Evolutionary conservation across 2,113 vertebrate genomes (phyloP), one percentile per base, ranked within the genome.

Genomic region (Damaliscus lunatus): DNA sequence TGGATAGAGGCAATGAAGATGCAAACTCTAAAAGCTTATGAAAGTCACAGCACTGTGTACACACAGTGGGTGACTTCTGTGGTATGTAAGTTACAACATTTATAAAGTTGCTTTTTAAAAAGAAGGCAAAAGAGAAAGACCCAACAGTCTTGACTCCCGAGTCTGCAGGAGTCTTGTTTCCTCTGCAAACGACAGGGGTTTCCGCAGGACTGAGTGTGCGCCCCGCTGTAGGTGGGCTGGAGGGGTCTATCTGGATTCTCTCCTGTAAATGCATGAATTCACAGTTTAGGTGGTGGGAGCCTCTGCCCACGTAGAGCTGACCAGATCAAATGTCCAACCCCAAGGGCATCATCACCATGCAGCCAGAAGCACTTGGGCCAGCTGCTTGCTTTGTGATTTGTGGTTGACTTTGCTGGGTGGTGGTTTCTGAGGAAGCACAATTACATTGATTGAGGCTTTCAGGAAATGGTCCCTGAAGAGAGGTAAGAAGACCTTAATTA

Each of bases 371-470:
- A 46, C 78, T 31, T 16, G 36, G 91, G 81, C 19, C 0, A 60
- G 86, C 84, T 96, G 53, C 97, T 97, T 90, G 92, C 94, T 98
- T 98, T 97, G 97, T 96, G 98, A 98, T 98, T 97, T 98, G 98
- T 97, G 98, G 98, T 96, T 0, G n/a, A 94, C 96, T 97, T 95
- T 98, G 97, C 77, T 84, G 95, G 97, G 95, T 94, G 95, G 95
- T 23, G 0, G 96, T 98, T 96, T 96, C 98, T 46, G 84, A 94
- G 97, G 97, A 98, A 98, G 97, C 96, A 98, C 98, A 98, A 97
- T 98, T 98, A 96, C 80, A 88, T 98, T 97, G 98, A 98, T 97
- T 98, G 98, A 98, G 98, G 93, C 97, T 98, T 98, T 98, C 87
- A 80, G 96, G 98, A 99, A 97, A 98, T 93, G 97, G 97, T 96